These are phyloP conservation scores for Ptilonorhynchus violaceus DNA, from an alignment of 2,113 vertebrate genomes.

Conservation along the genomic window DNA sequence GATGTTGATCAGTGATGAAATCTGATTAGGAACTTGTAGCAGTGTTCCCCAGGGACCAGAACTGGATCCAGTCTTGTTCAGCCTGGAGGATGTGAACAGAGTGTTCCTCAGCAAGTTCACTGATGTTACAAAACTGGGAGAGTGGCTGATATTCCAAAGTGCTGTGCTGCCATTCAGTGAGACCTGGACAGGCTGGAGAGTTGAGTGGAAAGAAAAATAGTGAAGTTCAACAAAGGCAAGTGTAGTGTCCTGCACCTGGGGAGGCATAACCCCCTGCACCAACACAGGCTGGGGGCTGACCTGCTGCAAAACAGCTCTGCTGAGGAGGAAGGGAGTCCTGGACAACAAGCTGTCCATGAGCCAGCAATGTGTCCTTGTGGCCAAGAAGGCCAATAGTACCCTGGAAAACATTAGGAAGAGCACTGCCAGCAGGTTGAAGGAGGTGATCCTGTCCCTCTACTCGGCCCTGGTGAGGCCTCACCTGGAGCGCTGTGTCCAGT, in stretches of 20 bases:
- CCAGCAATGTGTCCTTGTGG: neutral
- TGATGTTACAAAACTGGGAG: neutral
- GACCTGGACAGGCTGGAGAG: neutral
- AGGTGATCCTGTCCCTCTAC: neutral
- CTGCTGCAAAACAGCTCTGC: neutral
- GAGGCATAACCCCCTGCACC: neutral
- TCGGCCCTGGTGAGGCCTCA: neutral
- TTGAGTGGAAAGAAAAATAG: neutral
- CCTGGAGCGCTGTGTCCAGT: neutral
- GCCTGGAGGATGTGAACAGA: neutral
- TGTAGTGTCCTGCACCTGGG: neutral
- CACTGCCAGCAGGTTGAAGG: accelerated
- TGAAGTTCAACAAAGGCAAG: neutral
- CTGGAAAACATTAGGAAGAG: neutral
- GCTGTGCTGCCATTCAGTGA: neutral
- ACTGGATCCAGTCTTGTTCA: too few relatives aligned
- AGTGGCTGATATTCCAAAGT: neutral
- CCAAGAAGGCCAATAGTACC: neutral
- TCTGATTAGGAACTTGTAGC: too few relatives aligned
- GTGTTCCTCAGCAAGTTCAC: neutral
- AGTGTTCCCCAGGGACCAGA: too few relatives aligned
- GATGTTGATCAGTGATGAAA: too few relatives aligned
- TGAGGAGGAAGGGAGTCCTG: too few relatives aligned
- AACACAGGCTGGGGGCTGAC: neutral
- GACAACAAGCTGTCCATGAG: neutral